Evolutionary conservation across 2,888 invertebrate genomes (phyloP).

Genomic region (Drosophila tripunctata): DNA sequence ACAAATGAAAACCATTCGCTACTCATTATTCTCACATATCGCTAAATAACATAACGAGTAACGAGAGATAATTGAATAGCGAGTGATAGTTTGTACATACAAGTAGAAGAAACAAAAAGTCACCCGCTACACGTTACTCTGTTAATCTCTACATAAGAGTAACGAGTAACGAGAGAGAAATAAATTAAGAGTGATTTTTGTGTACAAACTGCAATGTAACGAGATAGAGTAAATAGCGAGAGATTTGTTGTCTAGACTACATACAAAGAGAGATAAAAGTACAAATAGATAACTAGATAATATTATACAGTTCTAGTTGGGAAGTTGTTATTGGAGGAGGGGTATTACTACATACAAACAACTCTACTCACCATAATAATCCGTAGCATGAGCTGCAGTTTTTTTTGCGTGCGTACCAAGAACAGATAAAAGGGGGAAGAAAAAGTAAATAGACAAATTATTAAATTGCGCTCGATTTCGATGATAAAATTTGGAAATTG

Average conservation of each 20-base stretch:
- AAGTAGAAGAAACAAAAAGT: too few relatives aligned
- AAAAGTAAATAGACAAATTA: slow-evolving; percentile 81
- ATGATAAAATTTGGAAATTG: too few relatives aligned
- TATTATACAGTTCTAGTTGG: slow-evolving; percentile 1
- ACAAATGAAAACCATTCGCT: too few relatives aligned
- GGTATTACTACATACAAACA: slow-evolving; percentile 73
- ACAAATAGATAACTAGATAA: slow-evolving; percentile 15
- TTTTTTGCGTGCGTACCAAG: slow-evolving; percentile 76
- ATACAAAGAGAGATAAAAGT: slow-evolving; percentile 8
- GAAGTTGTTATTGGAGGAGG: background rate
- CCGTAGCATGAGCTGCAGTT: slow-evolving; percentile 95
- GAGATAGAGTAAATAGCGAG: slow-evolving; percentile 18
- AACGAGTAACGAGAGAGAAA: too few relatives aligned
- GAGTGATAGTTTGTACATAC: too few relatives aligned
- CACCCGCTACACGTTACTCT: too few relatives aligned
- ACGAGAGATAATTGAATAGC: too few relatives aligned
- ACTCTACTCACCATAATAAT: slow-evolving; percentile 98
- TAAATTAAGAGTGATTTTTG: slow-evolving; percentile 7
- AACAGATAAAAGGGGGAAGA: slow-evolving; percentile 73
- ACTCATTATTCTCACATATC: too few relatives aligned
- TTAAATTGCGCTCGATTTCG: slow-evolving; percentile 68
- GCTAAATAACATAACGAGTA: too few relatives aligned
- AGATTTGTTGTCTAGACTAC: slow-evolving; percentile 10
- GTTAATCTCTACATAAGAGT: too few relatives aligned
- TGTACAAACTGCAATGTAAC: too few relatives aligned